Conservation (phyloP, 2,113 vertebrate genomes). For the Verasper variegatus region DNA sequence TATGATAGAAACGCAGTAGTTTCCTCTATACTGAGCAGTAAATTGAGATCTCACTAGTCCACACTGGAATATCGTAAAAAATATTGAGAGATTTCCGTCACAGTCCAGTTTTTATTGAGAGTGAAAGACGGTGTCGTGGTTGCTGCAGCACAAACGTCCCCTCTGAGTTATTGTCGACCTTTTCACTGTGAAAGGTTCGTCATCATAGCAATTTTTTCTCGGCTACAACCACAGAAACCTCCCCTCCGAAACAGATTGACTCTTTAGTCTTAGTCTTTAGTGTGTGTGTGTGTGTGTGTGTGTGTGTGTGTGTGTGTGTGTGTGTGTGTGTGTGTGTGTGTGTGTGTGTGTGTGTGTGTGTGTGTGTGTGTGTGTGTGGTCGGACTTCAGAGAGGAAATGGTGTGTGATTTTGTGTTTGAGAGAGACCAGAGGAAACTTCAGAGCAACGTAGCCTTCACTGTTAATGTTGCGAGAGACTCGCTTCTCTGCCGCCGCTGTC, state of each 20-base stretch:
- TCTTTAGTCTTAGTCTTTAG: not conserved
- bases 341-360: not conserved
- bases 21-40: not conserved
- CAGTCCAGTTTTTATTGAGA: not conserved
- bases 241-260: not conserved
- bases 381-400: not conserved
- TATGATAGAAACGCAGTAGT: no score
- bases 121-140: not conserved
- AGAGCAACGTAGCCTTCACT: conserved; percentile 14
- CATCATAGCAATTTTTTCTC: not conserved
- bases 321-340: not conserved
- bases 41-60: not conserved
- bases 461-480: no score
- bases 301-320: not conserved
- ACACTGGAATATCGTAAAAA: not conserved
- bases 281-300: not conserved
- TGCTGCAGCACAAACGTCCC: not conserved
- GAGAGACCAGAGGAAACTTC: conserved; percentile 10
- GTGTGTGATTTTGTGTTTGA: not conserved
- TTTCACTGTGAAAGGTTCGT: not conserved
- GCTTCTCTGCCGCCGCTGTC: not conserved
- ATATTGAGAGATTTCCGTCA: not conserved
- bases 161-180: not conserved
- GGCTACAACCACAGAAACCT: no score
- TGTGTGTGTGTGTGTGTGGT: not conserved